Evolutionary conservation across 2,113 vertebrate species (phyloP).

Genomic region (Pipa parva): DNA sequence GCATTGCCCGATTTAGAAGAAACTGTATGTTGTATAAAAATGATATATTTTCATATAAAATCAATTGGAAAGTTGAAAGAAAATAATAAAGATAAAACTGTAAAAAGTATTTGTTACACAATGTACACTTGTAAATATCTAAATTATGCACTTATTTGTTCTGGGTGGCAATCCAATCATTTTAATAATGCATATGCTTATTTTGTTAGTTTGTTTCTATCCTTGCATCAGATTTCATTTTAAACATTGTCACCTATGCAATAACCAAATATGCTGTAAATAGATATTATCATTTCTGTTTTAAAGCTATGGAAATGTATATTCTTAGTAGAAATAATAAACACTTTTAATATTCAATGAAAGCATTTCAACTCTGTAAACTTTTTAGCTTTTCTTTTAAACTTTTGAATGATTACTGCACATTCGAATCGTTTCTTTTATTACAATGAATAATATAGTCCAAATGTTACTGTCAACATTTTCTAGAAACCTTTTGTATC

Average conservation of each 20-base stretch:
- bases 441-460: too few relatives aligned
- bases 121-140: slow-evolving; percentile 78
- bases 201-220: neutral
- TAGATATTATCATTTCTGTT: slow-evolving; percentile 42
- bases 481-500: too few relatives aligned
- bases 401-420: too few relatives aligned
- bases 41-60: slow-evolving; percentile 31
- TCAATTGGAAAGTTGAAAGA: neutral
- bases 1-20: neutral
- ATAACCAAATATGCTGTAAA: neutral
- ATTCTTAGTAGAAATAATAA: neutral
- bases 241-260: neutral
- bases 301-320: slow-evolving; percentile 37
- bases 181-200: slow-evolving; percentile 2
- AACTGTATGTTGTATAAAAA: neutral
- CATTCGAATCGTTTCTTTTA: too few relatives aligned
- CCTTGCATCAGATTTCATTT: neutral
- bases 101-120: slow-evolving; percentile 45
- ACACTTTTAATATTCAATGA: neutral
- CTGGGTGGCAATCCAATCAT: slow-evolving; percentile 22
- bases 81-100: slow-evolving; percentile 42
- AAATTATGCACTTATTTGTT: slow-evolving; percentile 64
- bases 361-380: too few relatives aligned
- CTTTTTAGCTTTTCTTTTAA: too few relatives aligned
- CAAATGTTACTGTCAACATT: too few relatives aligned